Base-by-base conservation (phyloP, 1,140 invertebrate genomes). In the Apis dorsata region DNA sequence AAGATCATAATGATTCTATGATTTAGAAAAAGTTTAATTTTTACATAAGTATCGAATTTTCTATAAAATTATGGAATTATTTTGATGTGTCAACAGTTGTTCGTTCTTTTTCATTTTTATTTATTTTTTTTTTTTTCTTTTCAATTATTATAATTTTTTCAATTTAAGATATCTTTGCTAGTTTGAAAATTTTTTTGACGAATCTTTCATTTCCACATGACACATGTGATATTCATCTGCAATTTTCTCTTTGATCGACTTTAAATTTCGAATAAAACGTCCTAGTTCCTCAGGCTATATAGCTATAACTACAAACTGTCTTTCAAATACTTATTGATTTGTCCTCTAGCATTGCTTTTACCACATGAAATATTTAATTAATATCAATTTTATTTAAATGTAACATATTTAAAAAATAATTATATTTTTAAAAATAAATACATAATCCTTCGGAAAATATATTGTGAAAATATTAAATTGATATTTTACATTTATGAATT, bases 291-390 rank as follows among this genome's bases (percentile, higher is more conserved):
- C 34, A 0, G 66, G 66, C 65, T 60, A 70, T 13, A 60, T 49
- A 57, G 21, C 55, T 79, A 69, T 60, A 79, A 79, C 75, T 60
- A n/a, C 2, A 57, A 51, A 70, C 66, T 51, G 17, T 59, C 66
- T 79, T 79, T 60, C 66, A 79, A 79, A 79, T 79, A 79, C 55
- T 69, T 79, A 79, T 79, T 69, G 77, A 79, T 79, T 79, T 57
- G 19, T 70, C n/a, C 66, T 60, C 53, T 28, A 55, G 62, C 34
- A 62, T 65, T 69, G 7, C 34, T 70, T 69, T 79, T 51, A 8
- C 44, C 4, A 24, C 8, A 60, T 51, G n/a, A 70, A 60, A 51
- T 62, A 21, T 13, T 70, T 24, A 9, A 24, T 34, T 34, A 21
- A 5, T 68, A 57, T 17, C 13, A 62, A 63, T 62, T 49, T 51